Evolutionary conservation across 2,113 vertebrate genomes (phyloP).

Genomic region (Callospermophilus lateralis): DNA sequence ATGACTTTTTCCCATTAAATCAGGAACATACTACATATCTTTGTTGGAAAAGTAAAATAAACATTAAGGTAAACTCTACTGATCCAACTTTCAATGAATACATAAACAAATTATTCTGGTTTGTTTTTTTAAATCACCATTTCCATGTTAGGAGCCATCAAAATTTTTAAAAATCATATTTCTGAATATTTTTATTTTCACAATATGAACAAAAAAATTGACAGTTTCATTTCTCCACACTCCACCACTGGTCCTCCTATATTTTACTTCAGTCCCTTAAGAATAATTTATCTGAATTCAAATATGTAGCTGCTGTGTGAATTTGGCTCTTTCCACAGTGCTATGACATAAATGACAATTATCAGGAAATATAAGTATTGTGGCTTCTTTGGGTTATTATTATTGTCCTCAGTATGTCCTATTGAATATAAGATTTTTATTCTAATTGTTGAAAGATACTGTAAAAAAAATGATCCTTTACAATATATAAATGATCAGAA

Average conservation of each 20-base stretch:
- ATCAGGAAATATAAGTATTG: not conserved
- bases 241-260: not conserved
- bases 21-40: not conserved
- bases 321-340: constrained; percentile 41
- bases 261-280: not conserved
- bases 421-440: not conserved
- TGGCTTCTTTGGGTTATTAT: not conserved
- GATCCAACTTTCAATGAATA: constrained; percentile 40
- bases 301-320: not conserved
- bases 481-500: not conserved
- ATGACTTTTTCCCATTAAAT: not conserved
- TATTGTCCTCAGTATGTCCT: not conserved
- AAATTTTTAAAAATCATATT: constrained; percentile 34
- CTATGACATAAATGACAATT: not conserved
- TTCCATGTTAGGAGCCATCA: not conserved
- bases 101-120: not conserved
- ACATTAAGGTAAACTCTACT: not conserved
- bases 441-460: not conserved
- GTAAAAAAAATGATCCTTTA: not conserved
- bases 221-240: not conserved
- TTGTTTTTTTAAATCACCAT: not conserved
- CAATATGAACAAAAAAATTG: not conserved
- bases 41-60: constrained; percentile 58
- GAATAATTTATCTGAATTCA: not conserved
- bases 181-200: not conserved